A percentile compares a stretch with the other conserved stretches of the same genome.
Conservation (phyloP, 1,140 invertebrate genomes). For the Tetramorium alpestre region DNA sequence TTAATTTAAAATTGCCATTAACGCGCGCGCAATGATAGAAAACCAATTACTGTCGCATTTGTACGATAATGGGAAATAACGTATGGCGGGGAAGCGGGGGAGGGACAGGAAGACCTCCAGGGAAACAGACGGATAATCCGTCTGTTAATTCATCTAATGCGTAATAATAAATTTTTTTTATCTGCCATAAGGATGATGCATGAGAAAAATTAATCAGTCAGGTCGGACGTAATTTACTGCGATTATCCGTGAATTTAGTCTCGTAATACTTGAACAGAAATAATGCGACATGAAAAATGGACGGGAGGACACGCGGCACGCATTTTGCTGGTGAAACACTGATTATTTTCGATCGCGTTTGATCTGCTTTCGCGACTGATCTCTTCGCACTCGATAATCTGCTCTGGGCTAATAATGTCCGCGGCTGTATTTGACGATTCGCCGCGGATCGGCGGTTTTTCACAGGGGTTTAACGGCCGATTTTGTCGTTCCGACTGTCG, state of each 20-base stretch:
- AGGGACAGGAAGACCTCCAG: not conserved
- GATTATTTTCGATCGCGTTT: not conserved
- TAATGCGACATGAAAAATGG: not conserved
- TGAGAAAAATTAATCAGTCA: not conserved
- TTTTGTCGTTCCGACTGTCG: not conserved
- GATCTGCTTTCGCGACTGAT: not conserved
- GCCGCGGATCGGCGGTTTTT: not conserved
- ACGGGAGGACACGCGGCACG: not conserved
- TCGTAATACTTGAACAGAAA: not conserved
- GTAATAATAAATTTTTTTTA: not conserved
- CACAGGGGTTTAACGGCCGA: not conserved
- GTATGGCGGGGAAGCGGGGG: not conserved
- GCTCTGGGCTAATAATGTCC: not conserved
- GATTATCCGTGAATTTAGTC: not conserved
- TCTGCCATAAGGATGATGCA: not conserved
- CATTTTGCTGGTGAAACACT: not conserved
- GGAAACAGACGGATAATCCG: not conserved
- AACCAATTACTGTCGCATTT: constrained; percentile 44
- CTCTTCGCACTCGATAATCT: not conserved
- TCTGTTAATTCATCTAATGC: constrained; percentile 1
- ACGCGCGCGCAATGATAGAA: constrained; percentile 35
- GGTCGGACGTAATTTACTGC: not conserved
- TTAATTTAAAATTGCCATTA: constrained; percentile 53
- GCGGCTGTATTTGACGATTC: not conserved
- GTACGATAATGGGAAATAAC: constrained; percentile 23